Percentiles rank a stretch among this genome's conserved stretches.
Evolutionary conservation across 2,797 vertebrate species (phyloP).

Genomic region (Enteromius anoplus): DNA sequence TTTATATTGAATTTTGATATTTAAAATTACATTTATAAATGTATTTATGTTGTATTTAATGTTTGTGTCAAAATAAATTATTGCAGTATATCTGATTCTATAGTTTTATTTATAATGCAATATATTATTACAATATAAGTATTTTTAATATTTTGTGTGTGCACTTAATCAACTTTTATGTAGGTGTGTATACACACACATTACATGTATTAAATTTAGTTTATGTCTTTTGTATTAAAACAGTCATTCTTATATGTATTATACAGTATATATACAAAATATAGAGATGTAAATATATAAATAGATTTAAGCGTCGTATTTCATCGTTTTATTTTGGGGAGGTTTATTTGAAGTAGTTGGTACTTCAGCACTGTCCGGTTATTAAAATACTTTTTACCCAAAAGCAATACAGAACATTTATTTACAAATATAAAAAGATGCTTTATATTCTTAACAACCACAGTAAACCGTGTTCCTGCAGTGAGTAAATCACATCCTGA

Average conservation of each 20-base stretch:
- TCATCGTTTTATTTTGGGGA: background rate
- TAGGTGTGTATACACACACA: too few species aligned
- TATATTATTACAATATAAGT: background rate
- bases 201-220: background rate
- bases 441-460: background rate
- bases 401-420: background rate
- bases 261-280: background rate
- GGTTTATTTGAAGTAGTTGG: background rate
- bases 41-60: background rate
- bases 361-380: background rate
- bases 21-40: background rate
- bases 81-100: too few species aligned
- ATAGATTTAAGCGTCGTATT: background rate
- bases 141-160: background rate
- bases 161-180: background rate
- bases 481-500: background rate
- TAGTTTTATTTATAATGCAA: background rate
- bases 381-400: background rate
- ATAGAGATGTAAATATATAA: background rate
- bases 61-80: background rate
- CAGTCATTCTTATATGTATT: background rate
- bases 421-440: background rate
- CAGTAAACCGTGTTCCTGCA: background rate
- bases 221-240: background rate
- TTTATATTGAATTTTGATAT: background rate